Evolutionary conservation across 2,797 vertebrate genomes (phyloP).

Genomic region (Coendou prehensilis): DNA sequence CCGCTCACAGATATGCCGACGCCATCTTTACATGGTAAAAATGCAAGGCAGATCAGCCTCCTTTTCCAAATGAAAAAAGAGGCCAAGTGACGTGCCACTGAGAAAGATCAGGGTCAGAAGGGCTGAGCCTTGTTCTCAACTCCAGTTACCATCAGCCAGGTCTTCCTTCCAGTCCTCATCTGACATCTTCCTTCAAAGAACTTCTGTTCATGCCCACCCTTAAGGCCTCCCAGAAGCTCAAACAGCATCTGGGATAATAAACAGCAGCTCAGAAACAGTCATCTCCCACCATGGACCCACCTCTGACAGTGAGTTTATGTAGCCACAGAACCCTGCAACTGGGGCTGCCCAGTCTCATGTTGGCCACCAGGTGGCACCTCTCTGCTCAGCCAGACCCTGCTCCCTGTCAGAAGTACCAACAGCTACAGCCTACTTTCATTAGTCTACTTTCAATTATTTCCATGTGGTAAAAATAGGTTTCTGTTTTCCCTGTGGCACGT

Average conservation of each 20-base stretch:
- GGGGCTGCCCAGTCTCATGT: background rate
- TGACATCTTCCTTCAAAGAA: background rate
- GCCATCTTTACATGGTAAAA: background rate
- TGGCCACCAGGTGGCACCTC: constrained; percentile 6
- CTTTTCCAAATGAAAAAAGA: background rate
- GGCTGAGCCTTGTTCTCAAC: background rate
- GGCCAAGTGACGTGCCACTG: background rate
- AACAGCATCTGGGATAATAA: background rate
- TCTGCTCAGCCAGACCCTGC: no score
- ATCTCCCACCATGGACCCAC: background rate
- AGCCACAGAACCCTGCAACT: background rate
- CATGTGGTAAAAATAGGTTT: background rate
- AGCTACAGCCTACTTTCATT: background rate
- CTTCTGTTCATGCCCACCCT: background rate
- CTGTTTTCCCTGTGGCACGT: background rate
- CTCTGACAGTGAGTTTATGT: background rate
- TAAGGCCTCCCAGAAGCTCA: background rate
- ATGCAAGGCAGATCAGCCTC: background rate
- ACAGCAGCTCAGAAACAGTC: background rate
- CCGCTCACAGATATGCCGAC: background rate
- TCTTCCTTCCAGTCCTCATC: background rate
- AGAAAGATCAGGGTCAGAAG: background rate
- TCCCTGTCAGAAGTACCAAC: background rate
- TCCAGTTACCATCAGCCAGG: background rate
- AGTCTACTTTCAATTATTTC: background rate